These are phyloP conservation scores for Megalurothrips usitatus DNA, from an alignment of 2,888 invertebrate species.

Conservation along the genomic window DNA sequence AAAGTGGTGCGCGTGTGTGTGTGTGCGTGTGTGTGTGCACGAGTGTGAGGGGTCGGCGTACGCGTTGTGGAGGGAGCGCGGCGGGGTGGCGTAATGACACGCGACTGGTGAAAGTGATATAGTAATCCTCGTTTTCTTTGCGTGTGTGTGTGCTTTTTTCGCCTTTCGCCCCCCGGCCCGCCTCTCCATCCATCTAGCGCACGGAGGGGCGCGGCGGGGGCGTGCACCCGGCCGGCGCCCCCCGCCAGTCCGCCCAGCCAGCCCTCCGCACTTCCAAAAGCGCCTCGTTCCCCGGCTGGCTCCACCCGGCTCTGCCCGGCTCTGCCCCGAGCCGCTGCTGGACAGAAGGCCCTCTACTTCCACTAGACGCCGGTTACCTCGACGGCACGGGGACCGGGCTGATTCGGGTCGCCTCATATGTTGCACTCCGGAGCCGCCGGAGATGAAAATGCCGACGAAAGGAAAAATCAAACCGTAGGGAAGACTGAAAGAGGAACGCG, in stretches of 20 bases:
- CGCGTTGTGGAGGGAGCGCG: background rate
- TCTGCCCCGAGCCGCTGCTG: too few species aligned
- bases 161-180: background rate
- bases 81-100: background rate
- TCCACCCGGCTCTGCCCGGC: background rate
- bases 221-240: background rate
- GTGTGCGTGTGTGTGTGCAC: background rate
- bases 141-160: background rate
- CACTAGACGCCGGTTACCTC: too few species aligned
- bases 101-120: background rate
- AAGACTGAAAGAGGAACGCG: too few species aligned
- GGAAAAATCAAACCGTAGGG: too few species aligned
- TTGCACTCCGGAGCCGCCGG: too few species aligned
- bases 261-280: background rate
- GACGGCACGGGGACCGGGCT: too few species aligned
- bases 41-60: background rate
- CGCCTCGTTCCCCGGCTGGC: background rate
- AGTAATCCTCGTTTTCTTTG: background rate
- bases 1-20: background rate
- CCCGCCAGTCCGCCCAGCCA: background rate
- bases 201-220: background rate
- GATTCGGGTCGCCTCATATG: too few species aligned
- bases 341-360: too few species aligned
- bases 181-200: background rate
- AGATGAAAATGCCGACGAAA: too few species aligned